These are phyloP conservation scores for Enoplosus armatus DNA, from an alignment of 2,797 vertebrate species.

Conservation along the genomic window DNA sequence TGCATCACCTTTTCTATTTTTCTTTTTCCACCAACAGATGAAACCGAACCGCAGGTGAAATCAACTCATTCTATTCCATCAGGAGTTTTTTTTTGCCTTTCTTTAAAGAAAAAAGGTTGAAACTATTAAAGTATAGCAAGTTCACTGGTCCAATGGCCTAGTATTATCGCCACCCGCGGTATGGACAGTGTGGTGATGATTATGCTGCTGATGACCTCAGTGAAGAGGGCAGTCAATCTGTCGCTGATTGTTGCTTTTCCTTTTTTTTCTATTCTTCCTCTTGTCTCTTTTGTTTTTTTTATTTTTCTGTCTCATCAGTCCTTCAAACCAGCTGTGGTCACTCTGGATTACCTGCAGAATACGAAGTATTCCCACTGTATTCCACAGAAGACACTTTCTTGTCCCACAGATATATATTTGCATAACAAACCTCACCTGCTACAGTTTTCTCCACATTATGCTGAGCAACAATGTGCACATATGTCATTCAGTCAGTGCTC, in stretches of 20 bases:
- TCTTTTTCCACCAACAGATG: neutral
- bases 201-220: slow-evolving; percentile 34
- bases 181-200: slow-evolving; percentile 26
- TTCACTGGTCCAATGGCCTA: neutral
- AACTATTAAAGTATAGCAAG: neutral
- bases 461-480: neutral
- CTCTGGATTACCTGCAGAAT: neutral
- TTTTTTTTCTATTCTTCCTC: slow-evolving; percentile 13
- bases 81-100: neutral
- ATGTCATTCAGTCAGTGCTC: neutral
- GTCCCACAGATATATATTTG: neutral
- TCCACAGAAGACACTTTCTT: neutral
- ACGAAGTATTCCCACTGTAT: neutral
- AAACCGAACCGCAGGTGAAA: neutral
- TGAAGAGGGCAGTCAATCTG: slow-evolving; percentile 23
- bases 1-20: neutral
- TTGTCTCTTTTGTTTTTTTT: neutral
- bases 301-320: neutral
- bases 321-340: neutral
- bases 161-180: slow-evolving; percentile 17
- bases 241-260: slow-evolving; percentile 34
- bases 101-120: neutral
- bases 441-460: neutral
- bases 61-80: neutral
- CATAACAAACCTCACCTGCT: neutral